Evolutionary conservation across 2,888 invertebrate genomes (phyloP).

Genomic region (Gasteruption jaculator): DNA sequence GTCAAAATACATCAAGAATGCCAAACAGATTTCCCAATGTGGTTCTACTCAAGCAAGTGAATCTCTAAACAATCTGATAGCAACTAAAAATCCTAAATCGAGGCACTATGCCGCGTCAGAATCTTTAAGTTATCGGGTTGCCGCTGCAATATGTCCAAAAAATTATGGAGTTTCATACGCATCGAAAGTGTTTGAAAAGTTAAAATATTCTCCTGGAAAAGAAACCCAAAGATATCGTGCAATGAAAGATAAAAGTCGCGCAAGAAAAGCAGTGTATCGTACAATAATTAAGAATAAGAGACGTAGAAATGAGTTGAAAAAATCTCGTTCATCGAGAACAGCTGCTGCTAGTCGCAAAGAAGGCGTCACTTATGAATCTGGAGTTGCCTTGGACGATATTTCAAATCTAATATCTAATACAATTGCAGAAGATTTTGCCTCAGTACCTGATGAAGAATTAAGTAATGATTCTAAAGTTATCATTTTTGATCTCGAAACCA

Average conservation of each 20-base stretch:
- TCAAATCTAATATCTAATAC: conserved; percentile 6
- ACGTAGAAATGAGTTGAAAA: conserved; percentile 9
- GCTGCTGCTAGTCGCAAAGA: conserved; percentile 8
- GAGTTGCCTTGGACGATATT: conserved; percentile 12
- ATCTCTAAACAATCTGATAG: conserved; percentile 14
- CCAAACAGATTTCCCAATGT: conserved; percentile 16
- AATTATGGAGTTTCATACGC: conserved; percentile 10
- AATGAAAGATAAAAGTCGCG: conserved; percentile 3
- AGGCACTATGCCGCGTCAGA: conserved; percentile 16
- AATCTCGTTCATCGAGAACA: conserved; percentile 5
- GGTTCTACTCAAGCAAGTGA: conserved; percentile 19
- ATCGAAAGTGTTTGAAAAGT: conserved; percentile 2
- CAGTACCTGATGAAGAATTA: conserved; percentile 1
- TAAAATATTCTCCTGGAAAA: conserved; percentile 7
- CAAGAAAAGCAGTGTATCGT: conserved; percentile 5
- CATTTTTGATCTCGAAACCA: conserved; percentile 17
- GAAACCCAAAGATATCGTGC: conserved; percentile 6
- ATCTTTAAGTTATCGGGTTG: conserved; percentile 16
- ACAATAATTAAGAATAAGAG: conserved; percentile 11
- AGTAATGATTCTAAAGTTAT: conserved; percentile 11
- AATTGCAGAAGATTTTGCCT: background rate
- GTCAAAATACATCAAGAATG: conserved; percentile 12
- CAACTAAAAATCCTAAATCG: conserved; percentile 17
- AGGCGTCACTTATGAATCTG: conserved; percentile 15
- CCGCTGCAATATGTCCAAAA: conserved; percentile 17